A percentile compares a stretch with the other conserved stretches of the same genome.
These are phyloP conservation scores for Circaetus cinerascens DNA, from an alignment of 2,113 vertebrate genomes.

Conservation along the genomic window DNA sequence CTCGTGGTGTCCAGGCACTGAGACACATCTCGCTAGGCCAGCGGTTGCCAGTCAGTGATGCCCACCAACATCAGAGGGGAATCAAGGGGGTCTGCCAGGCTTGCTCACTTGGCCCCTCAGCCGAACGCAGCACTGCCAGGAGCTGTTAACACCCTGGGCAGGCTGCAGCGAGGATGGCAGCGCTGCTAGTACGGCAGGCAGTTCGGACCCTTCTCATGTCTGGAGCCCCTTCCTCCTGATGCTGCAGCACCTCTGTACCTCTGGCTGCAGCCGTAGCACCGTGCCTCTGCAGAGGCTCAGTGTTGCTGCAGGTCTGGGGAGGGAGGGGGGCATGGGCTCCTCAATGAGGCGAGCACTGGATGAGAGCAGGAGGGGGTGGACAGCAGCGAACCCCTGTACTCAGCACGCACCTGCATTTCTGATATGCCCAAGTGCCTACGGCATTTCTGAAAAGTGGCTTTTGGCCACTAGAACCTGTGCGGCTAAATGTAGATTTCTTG, in stretches of 20 bases:
- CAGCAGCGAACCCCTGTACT: not conserved
- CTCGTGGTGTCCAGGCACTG: not conserved
- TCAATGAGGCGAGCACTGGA: not conserved
- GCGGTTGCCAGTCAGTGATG: not conserved
- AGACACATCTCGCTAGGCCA: not conserved
- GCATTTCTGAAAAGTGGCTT: not conserved
- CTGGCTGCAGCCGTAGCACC: accelerated
- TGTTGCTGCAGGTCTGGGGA: not conserved
- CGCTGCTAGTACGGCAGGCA: not conserved
- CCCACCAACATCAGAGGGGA: too few relatives aligned
- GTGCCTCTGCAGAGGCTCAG: not conserved
- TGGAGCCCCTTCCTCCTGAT: not conserved
- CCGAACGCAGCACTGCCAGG: not conserved
- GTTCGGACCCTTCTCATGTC: not conserved
- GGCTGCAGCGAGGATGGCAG: not conserved
- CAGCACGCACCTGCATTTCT: not conserved
- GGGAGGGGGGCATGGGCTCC: not conserved
- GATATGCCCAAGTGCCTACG: not conserved
- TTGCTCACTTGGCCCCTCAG: not conserved
- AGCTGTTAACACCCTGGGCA: not conserved
- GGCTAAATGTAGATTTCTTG: not conserved
- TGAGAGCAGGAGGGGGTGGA: not conserved
- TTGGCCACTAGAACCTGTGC: not conserved
- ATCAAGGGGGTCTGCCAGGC: too few relatives aligned
- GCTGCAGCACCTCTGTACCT: not conserved